phyloP scores from a whole-genome alignment of 2,797 vertebrate genomes.

The Anniella stebbinsi region DNA sequence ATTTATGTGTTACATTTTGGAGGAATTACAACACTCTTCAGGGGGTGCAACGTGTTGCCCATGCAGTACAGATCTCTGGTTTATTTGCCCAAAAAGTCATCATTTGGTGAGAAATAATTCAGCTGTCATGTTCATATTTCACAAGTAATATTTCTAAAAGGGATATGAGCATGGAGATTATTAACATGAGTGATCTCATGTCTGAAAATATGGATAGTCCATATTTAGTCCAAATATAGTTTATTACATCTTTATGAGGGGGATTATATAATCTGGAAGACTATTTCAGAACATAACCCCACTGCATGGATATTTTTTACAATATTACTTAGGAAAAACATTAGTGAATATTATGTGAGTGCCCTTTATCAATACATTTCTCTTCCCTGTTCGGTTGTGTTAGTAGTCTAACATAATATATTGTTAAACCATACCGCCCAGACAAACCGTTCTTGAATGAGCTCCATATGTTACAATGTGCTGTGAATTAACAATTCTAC shows the following conservation, averaged over 20 bases:
- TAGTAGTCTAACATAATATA: background rate
- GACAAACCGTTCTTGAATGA: background rate
- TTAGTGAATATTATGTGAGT: background rate
- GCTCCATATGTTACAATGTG: background rate
- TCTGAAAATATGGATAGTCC: too few species aligned
- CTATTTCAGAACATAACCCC: background rate
- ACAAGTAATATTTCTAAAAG: background rate
- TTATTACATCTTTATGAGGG: background rate
- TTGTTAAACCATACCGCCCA: background rate
- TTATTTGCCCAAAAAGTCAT: background rate
- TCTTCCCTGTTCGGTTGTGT: background rate
- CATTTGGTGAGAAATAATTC: background rate
- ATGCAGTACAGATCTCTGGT: background rate
- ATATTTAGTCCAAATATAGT: background rate
- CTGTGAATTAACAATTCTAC: slow-evolving; percentile 7
- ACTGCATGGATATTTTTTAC: background rate
- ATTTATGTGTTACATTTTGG: background rate
- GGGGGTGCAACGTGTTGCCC: background rate
- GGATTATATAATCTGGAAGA: background rate
- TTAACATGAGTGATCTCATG: background rate
- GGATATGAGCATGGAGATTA: background rate
- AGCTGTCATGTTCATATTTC: background rate
- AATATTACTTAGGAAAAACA: background rate
- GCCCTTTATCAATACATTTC: background rate
- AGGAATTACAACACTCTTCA: background rate